A percentile compares a stretch with the other conserved stretches of the same genome.
These are phyloP conservation scores for Taurulus bubalis DNA, from an alignment of 2,113 vertebrate genomes.

Conservation along the genomic window DNA sequence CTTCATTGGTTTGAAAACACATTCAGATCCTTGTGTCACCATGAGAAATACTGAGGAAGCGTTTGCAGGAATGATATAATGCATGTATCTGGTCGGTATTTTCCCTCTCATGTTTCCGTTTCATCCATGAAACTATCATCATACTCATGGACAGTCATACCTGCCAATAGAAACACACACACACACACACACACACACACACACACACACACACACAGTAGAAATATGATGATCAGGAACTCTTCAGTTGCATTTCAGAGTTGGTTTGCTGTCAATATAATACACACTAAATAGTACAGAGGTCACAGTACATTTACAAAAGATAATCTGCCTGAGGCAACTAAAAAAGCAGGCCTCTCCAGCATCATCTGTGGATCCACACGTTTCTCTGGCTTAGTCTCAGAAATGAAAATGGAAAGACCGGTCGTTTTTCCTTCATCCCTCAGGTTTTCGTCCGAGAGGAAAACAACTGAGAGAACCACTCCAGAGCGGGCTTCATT, in stretches of 20 bases:
- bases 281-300: conserved; percentile 82
- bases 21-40: conserved; percentile 49
- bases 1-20: conserved; percentile 55
- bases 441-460: conserved; percentile 38
- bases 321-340: conserved; percentile 81
- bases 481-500: conserved; percentile 53
- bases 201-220: conserved; percentile 74
- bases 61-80: conserved; percentile 62
- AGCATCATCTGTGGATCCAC: conserved; percentile 46
- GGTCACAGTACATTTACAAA: conserved; percentile 84
- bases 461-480: conserved; percentile 53
- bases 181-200: conserved; percentile 74
- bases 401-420: conserved; percentile 44
- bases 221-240: conserved; percentile 72
- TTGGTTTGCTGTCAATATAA: conserved; percentile 78
- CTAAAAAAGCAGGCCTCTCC: conserved; percentile 74
- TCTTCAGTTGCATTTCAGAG: conserved; percentile 64
- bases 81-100: conserved; percentile 44
- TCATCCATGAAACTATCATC: conserved; percentile 34
- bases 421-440: conserved; percentile 31
- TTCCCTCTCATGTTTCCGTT: conserved; percentile 26
- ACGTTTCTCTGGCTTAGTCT: conserved; percentile 52
- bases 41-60: conserved; percentile 45
- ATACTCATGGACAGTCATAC: conserved; percentile 62
- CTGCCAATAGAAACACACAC: conserved; percentile 67